These are phyloP conservation scores for Heteromurus nitidus DNA, from an alignment of 2,888 invertebrate species.

Conservation along the genomic window DNA sequence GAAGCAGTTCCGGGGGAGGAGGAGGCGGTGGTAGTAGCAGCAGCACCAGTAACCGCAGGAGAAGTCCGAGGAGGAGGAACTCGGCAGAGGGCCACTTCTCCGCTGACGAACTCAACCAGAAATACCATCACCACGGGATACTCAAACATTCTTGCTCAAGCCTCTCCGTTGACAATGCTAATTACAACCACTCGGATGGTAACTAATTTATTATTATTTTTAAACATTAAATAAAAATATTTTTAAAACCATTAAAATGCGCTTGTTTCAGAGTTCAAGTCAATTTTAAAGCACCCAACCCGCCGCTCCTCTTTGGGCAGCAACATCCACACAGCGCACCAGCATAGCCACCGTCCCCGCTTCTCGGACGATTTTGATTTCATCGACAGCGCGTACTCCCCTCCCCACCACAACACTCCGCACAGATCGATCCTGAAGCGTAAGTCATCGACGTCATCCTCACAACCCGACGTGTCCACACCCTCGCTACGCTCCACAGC, in stretches of 20 bases:
- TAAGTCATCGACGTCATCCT: conserved; percentile 45
- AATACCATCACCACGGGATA: conserved; percentile 14
- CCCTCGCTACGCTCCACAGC: conserved; percentile 48
- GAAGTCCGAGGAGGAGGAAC: conserved; percentile 32
- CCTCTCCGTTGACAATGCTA: conserved; percentile 36
- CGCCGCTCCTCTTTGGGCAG: conserved; percentile 34
- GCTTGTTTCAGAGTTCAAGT: conserved; percentile 42
- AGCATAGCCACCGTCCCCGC: too few species aligned
- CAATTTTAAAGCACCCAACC: conserved; percentile 46
- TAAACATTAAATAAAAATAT: neutral
- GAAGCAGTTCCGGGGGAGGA: conserved; percentile 12
- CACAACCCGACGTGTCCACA: conserved; percentile 59
- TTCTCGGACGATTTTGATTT: conserved; percentile 39
- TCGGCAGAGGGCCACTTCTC: conserved; percentile 39
- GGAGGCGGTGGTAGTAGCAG: too few species aligned
- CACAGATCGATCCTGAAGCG: conserved; percentile 47
- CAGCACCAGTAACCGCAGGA: neutral
- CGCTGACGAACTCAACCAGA: neutral
- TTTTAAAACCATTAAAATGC: neutral
- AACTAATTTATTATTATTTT: neutral
- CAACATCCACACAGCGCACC: conserved; percentile 52
- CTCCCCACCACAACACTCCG: neutral
- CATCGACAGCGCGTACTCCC: neutral
- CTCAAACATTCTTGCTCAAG: conserved; percentile 50
- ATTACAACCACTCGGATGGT: conserved; percentile 21